A percentile compares a stretch with the other conserved stretches of the same genome.
Conservation (phyloP, 2,113 vertebrate genomes). For the Electrona antarctica region DNA sequence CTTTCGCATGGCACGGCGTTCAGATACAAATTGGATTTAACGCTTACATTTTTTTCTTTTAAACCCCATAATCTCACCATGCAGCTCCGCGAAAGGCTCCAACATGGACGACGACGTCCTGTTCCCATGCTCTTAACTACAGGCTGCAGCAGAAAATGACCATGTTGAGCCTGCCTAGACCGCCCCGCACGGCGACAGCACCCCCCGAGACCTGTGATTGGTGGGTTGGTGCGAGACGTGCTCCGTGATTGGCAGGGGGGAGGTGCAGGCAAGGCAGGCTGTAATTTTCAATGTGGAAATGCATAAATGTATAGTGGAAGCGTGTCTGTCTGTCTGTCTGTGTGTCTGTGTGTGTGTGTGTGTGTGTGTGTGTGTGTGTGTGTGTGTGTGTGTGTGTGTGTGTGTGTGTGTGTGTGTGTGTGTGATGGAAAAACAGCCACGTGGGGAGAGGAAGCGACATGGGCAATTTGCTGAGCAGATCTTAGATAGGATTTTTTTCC, state of each 20-base stretch:
- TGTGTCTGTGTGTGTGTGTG: no score
- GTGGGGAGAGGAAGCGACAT: slow-evolving; percentile 20
- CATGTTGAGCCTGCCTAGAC: slow-evolving; percentile 57
- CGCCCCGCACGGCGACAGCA: slow-evolving; percentile 54
- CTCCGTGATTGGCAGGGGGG: slow-evolving; percentile 62
- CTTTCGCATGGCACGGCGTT: not conserved
- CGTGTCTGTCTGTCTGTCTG: not conserved
- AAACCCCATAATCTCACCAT: slow-evolving; percentile 44
- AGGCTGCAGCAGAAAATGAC: slow-evolving; percentile 71
- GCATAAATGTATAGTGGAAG: slow-evolving; percentile 57
- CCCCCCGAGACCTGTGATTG: slow-evolving; percentile 38
- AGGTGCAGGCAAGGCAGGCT: slow-evolving; percentile 57
- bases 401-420: no score
- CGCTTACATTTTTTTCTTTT: slow-evolving; percentile 36
- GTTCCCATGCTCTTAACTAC: slow-evolving; percentile 72
- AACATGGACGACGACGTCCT: slow-evolving; percentile 48
- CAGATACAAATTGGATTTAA: slow-evolving; percentile 29
- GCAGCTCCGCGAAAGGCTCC: slow-evolving; percentile 36
- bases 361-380: no score
- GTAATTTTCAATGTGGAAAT: slow-evolving; percentile 72
- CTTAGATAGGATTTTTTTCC: slow-evolving; percentile 28
- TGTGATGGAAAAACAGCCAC: slow-evolving; percentile 3
- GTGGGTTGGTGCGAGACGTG: slow-evolving; percentile 57
- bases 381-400: no score
- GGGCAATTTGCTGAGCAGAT: slow-evolving; percentile 24